Evolutionary conservation across 2,888 invertebrate species (phyloP).

Genomic region (Lochmaea capreae): DNA sequence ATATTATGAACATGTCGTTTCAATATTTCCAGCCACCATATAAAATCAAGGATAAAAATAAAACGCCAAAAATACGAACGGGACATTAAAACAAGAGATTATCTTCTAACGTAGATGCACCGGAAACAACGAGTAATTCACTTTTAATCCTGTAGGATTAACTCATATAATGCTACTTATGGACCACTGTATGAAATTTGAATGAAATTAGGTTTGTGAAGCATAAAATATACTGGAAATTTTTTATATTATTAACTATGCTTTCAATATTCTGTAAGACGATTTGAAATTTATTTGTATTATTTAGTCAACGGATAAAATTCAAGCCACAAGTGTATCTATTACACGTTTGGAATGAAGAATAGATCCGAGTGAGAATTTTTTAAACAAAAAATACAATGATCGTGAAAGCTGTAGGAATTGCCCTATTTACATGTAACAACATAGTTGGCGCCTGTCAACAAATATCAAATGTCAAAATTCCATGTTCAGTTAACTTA

Average conservation of each 20-base stretch:
- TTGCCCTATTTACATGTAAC: no score
- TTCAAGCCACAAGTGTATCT: no score
- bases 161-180: background rate
- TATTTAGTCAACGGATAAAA: no score
- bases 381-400: no score
- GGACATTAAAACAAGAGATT: constrained; percentile 2
- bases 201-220: background rate
- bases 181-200: background rate
- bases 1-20: background rate
- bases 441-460: no score
- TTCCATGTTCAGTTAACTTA: no score
- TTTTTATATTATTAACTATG: background rate
- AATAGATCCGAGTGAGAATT: no score
- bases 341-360: no score
- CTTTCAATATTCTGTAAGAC: no score
- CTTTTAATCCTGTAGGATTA: background rate
- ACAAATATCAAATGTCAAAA: no score
- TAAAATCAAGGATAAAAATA: constrained; percentile 5
- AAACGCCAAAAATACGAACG: background rate
- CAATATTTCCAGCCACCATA: background rate
- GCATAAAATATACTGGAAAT: background rate
- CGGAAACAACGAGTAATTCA: constrained; percentile 2
- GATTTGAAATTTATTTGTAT: no score
- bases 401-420: no score
- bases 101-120: background rate